phyloP scores from a whole-genome alignment of 2,113 vertebrate genomes.

The Oncorhynchus clarkii region DNA sequence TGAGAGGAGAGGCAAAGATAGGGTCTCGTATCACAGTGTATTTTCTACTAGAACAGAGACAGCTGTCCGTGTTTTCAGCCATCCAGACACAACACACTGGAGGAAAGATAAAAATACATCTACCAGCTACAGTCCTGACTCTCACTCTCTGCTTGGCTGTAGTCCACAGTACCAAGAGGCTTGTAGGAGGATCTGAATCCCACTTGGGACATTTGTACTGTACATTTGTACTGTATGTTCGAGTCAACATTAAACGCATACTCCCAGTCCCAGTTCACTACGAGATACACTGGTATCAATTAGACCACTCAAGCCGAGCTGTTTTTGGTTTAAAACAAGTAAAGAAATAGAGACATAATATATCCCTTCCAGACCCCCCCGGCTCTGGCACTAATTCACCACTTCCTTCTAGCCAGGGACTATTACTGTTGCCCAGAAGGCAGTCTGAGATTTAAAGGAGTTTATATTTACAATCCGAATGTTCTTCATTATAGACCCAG shows the following conservation, averaged over 20 bases:
- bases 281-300: not conserved
- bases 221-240: too few species aligned
- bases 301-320: not conserved
- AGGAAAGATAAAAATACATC: constrained; percentile 51
- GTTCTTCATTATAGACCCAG: constrained; percentile 37
- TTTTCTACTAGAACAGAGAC: constrained; percentile 35
- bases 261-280: not conserved
- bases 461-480: constrained; percentile 50
- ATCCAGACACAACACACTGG: constrained; percentile 37
- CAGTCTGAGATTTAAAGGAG: constrained; percentile 22
- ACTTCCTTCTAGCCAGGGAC: constrained; percentile 37
- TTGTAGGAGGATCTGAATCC: too few species aligned
- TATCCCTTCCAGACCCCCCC: not conserved
- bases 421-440: constrained; percentile 20
- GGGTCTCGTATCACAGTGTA: constrained; percentile 38
- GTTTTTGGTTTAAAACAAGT: not conserved
- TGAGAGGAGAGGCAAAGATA: constrained; percentile 2
- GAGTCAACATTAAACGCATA: too few species aligned
- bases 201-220: too few species aligned
- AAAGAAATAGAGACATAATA: not conserved
- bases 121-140: too few species aligned
- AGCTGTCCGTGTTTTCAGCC: constrained; percentile 9
- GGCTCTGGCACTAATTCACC: not conserved
- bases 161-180: too few species aligned
- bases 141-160: too few species aligned